Evolutionary conservation across 92 coral and sea anemone genomes (phyloP), one percentile per base, ranked within the genome.

Genomic region (Desmophyllum pertusum): DNA sequence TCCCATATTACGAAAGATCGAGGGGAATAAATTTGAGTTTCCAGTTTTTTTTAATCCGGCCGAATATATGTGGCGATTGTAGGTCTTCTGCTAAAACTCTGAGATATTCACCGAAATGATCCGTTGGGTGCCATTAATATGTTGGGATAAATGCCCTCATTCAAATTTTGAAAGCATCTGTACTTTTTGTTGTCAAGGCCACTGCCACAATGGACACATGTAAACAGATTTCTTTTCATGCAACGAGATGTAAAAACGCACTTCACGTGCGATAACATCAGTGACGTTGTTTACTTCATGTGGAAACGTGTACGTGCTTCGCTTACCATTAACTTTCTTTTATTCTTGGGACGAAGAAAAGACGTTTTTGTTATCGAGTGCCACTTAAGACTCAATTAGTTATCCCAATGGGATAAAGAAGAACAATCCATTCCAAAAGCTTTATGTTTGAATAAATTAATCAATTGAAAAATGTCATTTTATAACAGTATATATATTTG

Each of bases 321-420:
- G 81, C 19, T 39, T 59, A 59, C 46, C 46, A 77, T 59, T 76
- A 57, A 10, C 21, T 17, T 51, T 76, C 69, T 38, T 76, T 76
- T 55, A 4, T 55, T 59, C 37, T 41, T n/a, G 1, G 13, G 6
- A 57, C 39, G 18, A 77, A 10, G 53, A 39, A 77, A 59, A 77
- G 52, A 3, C 1, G 52, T 77, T 77, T n/a, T 77, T 59, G 70
- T 77, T 77, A 14, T 39, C 9, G 21, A 17, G 50, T 13, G 48
- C 51, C 70, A 57, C 70, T 77, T 77, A 39, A 61, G 81, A 5
- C 38, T 29, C 38, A 40, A 55, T 77, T 38, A 59, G 70, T 0
- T 17, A n/a, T 55, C 52, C 81, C 81, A 13, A n/a, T 57, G 81
- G 81, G 81, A 39, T 30, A 59, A 37, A 36, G 42, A 35, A 5